phyloP scores from a whole-genome alignment of 2,888 invertebrate species.

The Epistrophella euchroma region DNA sequence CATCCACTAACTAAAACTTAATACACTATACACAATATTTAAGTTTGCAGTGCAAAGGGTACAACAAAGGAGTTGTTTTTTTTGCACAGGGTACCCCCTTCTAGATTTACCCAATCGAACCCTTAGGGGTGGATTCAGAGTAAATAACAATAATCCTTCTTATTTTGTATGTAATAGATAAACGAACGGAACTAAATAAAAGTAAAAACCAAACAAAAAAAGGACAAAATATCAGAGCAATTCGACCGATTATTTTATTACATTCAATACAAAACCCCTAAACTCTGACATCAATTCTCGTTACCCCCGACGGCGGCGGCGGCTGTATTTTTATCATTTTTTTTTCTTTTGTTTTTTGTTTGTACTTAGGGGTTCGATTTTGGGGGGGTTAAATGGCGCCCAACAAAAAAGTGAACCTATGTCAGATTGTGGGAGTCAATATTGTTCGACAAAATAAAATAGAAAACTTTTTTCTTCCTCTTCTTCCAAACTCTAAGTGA shows the following conservation, averaged over 20 bases:
- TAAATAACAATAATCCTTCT: slow-evolving; percentile 74
- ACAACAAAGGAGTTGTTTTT: not conserved
- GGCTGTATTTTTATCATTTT: slow-evolving; percentile 19
- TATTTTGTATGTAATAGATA: slow-evolving; percentile 72
- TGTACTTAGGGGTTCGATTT: slow-evolving; percentile 31
- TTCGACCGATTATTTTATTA: slow-evolving; percentile 73
- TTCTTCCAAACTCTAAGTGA: slow-evolving; percentile 29
- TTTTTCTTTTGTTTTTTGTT: slow-evolving; percentile 8
- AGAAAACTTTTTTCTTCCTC: slow-evolving; percentile 38
- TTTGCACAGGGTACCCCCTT: slow-evolving; percentile 25
- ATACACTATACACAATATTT: slow-evolving; percentile 37
- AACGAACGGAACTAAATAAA: slow-evolving; percentile 34
- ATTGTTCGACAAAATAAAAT: slow-evolving; percentile 51
- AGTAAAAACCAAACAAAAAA: slow-evolving; percentile 11
- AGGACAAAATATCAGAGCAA: slow-evolving; percentile 51
- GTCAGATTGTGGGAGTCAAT: slow-evolving; percentile 74
- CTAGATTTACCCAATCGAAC: slow-evolving; percentile 49
- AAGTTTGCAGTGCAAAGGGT: slow-evolving; percentile 17
- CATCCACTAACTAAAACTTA: slow-evolving; percentile 41
- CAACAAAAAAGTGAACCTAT: slow-evolving; percentile 55
- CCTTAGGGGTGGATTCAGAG: slow-evolving; percentile 52
- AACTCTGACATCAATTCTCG: slow-evolving; percentile 73
- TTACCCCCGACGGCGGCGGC: slow-evolving; percentile 49
- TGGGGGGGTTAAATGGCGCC: slow-evolving; percentile 45
- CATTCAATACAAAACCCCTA: slow-evolving; percentile 69